These are phyloP conservation scores for Cerastis leucographa DNA, from an alignment of 2,888 invertebrate genomes.

Conservation along the genomic window DNA sequence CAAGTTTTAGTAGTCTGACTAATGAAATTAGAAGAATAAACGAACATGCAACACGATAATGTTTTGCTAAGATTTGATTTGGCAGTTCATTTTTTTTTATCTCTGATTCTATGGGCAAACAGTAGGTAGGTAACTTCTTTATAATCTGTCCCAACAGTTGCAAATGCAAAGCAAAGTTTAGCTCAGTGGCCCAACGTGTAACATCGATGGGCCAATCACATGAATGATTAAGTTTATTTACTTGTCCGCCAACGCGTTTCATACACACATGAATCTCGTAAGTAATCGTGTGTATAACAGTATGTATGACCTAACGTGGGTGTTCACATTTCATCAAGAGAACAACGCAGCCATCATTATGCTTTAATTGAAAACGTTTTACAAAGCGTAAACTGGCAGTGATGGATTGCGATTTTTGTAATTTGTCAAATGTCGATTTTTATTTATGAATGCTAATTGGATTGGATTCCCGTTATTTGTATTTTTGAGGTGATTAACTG, in stretches of 20 bases:
- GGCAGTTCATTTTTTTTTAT: background rate
- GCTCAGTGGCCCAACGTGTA: constrained; percentile 56
- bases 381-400: constrained; percentile 78
- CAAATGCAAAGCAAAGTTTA: constrained; percentile 38
- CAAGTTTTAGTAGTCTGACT: background rate
- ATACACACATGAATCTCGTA: constrained; percentile 62
- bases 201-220: constrained; percentile 78
- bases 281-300: constrained; percentile 53
- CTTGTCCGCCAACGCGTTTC: constrained; percentile 82
- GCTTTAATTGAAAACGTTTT: constrained; percentile 85
- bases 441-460: constrained; percentile 53
- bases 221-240: constrained; percentile 82
- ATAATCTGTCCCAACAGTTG: constrained; percentile 24
- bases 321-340: constrained; percentile 81
- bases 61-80: background rate
- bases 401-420: constrained; percentile 79
- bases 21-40: background rate
- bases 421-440: constrained; percentile 58
- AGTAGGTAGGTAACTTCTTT: background rate
- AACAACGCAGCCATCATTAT: constrained; percentile 83
- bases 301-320: constrained; percentile 77
- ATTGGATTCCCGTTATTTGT: constrained; percentile 15
- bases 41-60: background rate
- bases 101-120: constrained; percentile 13
- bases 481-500: constrained; percentile 1